phyloP scores from a whole-genome alignment of 2,888 invertebrate genomes.

The Drosophila monieri region DNA sequence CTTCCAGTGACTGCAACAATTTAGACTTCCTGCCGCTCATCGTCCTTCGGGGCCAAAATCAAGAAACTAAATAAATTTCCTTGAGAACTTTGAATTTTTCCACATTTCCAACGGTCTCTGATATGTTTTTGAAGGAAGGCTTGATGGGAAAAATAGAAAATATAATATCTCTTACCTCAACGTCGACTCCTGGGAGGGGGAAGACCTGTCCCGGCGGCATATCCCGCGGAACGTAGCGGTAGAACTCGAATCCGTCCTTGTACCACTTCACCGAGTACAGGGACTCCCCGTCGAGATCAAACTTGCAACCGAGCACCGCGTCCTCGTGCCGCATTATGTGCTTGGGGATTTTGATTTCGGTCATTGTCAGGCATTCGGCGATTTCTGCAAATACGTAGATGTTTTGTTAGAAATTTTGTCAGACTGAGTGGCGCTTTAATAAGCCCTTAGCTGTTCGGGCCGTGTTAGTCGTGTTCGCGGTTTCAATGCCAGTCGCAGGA shows the following conservation, averaged over 20 bases:
- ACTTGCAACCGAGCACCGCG: conserved; percentile 91
- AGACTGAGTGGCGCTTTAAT: conserved; percentile 34
- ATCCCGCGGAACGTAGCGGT: conserved; percentile 93
- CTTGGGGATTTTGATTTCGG: conserved; percentile 91
- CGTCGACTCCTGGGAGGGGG: conserved; percentile 91
- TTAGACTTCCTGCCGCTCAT: conserved; percentile 63
- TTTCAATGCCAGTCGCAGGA: conserved; percentile 68
- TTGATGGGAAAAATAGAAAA: neutral
- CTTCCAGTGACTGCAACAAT: conserved; percentile 54
- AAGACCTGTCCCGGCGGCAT: conserved; percentile 92
- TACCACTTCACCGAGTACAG: conserved; percentile 97
- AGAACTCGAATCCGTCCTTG: conserved; percentile 95
- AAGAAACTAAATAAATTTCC: conserved; percentile 2
- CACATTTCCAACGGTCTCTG: neutral
- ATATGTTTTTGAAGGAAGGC: neutral
- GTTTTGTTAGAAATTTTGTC: conserved; percentile 14
- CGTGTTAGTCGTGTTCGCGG: conserved; percentile 5
- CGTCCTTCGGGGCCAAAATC: conserved; percentile 38
- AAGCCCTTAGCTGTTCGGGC: conserved; percentile 25
- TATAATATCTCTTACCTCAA: conserved; percentile 89
- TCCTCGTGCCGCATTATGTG: conserved; percentile 92
- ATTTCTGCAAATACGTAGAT: conserved; percentile 76
- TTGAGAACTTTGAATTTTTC: neutral
- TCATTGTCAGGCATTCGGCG: conserved; percentile 87
- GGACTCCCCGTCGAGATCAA: conserved; percentile 92